A percentile compares a stretch with the other conserved stretches of the same genome.
phyloP scores from a whole-genome alignment of 2,797 vertebrate genomes.

The Botia almorhae region DNA sequence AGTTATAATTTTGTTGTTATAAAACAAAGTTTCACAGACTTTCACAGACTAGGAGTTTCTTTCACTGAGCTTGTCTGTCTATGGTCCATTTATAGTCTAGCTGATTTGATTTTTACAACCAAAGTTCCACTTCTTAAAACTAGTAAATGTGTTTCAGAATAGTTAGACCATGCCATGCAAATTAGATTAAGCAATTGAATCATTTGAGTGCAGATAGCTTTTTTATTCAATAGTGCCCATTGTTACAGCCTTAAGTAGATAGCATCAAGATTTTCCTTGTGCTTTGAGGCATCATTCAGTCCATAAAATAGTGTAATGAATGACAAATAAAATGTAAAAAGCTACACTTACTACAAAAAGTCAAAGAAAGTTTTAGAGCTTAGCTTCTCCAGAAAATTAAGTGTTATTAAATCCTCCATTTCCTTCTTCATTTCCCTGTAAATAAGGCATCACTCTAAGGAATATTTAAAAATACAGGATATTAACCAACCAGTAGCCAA shows the following conservation, averaged over 20 bases:
- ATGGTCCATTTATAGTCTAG: neutral
- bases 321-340: conserved; percentile 11
- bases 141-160: neutral
- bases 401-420: neutral
- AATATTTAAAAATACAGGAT: conserved; percentile 20
- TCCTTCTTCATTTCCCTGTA: neutral
- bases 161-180: neutral
- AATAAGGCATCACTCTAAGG: neutral
- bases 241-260: conserved; percentile 8
- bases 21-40: neutral
- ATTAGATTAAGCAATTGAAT: conserved; percentile 7
- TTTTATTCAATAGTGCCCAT: conserved; percentile 1
- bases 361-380: neutral
- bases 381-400: neutral
- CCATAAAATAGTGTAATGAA: neutral
- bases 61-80: neutral
- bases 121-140: neutral
- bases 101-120: neutral
- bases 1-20: neutral
- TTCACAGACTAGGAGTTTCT: neutral
- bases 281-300: neutral
- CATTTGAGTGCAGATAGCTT: neutral
- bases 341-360: neutral
- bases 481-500: conserved; percentile 3
- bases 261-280: conserved; percentile 17